Evolutionary conservation across 2,888 invertebrate species (phyloP), one percentile per base, ranked within the genome.

Genomic region (Eustalomyia histrio): DNA sequence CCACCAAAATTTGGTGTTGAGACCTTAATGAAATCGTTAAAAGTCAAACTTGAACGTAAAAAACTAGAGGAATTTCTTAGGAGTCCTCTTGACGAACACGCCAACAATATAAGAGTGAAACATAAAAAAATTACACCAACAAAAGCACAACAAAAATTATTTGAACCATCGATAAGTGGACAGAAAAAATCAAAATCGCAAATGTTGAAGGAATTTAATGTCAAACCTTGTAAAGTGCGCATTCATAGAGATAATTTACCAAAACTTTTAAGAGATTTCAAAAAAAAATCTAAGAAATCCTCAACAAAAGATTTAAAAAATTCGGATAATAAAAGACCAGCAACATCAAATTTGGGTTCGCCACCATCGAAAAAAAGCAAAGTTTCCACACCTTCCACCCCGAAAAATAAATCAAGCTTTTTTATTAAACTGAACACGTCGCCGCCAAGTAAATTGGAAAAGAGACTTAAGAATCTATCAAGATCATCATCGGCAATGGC

Each of bases 111-210:
- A 33, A 29, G 55, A 29, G 57, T 29, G 0, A 74, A 39, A 50
- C 60, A 68, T 18, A 39, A 72, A 7, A 72, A 17, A 52, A 47
- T 65, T 17, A 84, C 83, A 6, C 84, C 85, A 1, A 85, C 84
- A 17, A 85, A 85, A 58, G 85, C 85, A 10, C 84, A 85, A 68
- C 83, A 85, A 60, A 85, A 85, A 71, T 75, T 83, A 3, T 85
- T 84, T 58, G 84, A 82, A 58, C 82, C 84, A 0, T 17, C 35
- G 50, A 73, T 57, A 39, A 47, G 39, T 39, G 43, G n/a, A 6
- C n/a, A 63, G 35, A 55, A 74, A 8, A 73, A 75, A 50, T 10
- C 68, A 24, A 73, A 73, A 50, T 33, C 55, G 8, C 58, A 82
- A 57, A 39, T 68, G 21, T 33, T 76, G 14, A 82, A 76, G 47